These are phyloP conservation scores for Clepsis dumicolana DNA, from an alignment of 2,888 invertebrate genomes.

Conservation along the genomic window DNA sequence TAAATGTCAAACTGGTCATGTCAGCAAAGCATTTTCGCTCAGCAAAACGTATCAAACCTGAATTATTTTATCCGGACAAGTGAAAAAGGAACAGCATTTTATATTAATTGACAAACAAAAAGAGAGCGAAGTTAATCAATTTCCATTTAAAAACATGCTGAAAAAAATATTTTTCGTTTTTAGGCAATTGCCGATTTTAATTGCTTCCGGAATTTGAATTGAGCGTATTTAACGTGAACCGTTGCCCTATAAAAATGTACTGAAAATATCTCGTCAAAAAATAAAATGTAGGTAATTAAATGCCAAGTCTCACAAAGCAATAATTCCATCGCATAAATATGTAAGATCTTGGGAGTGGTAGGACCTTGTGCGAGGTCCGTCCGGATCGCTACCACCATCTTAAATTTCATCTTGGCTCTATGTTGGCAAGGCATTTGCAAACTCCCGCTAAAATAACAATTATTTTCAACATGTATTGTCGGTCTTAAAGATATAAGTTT, in stretches of 20 bases:
- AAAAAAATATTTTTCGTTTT: constrained; percentile 30
- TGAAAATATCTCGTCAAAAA: no score
- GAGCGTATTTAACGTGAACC: neutral
- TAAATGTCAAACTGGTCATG: no score
- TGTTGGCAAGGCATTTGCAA: no score
- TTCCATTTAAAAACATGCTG: constrained; percentile 33
- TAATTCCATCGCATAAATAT: no score
- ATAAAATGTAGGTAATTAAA: no score
- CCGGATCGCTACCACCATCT: no score
- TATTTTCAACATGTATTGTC: neutral
- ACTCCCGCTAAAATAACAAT: neutral
- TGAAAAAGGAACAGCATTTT: constrained; percentile 31
- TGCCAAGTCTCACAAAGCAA: no score
- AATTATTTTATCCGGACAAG: constrained; percentile 19
- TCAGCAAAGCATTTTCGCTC: no score
- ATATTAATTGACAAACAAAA: constrained; percentile 41
- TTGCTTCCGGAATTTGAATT: constrained; percentile 27
- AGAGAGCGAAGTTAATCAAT: constrained; percentile 31
- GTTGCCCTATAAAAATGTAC: constrained; percentile 3
- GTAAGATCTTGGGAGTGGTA: no score
- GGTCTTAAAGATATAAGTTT: neutral
- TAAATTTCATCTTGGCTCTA: no score
- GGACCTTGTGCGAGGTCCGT: no score
- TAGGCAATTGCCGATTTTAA: constrained; percentile 28
- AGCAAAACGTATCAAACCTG: no score